These are phyloP conservation scores for Belonocnema kinseyi DNA, from an alignment of 1,140 invertebrate genomes.

Conservation along the genomic window DNA sequence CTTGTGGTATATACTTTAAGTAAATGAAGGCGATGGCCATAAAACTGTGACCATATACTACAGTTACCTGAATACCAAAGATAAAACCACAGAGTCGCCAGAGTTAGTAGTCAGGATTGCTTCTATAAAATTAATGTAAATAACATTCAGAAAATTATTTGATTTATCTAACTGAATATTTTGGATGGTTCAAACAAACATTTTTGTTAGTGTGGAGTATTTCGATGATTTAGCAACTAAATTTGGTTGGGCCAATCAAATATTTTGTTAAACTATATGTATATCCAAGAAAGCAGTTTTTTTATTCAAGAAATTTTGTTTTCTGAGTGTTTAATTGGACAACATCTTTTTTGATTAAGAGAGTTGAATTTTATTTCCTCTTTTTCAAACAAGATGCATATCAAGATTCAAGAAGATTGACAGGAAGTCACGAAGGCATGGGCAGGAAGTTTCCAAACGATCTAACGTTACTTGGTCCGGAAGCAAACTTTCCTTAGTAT, in stretches of 20 bases:
- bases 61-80: constrained; percentile 69
- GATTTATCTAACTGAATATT: too few species aligned
- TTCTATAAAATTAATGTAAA: neutral
- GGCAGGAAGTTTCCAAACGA: constrained; percentile 65
- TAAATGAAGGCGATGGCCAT: constrained; percentile 36
- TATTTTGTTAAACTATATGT: too few species aligned
- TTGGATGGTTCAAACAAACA: too few species aligned
- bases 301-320: too few species aligned
- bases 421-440: constrained; percentile 51
- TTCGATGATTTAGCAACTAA: too few species aligned
- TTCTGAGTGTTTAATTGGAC: too few species aligned
- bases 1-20: constrained; percentile 36
- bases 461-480: constrained; percentile 61
- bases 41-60: constrained; percentile 65
- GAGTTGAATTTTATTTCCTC: neutral
- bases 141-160: too few species aligned
- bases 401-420: constrained; percentile 29
- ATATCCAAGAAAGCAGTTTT: too few species aligned
- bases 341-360: too few species aligned
- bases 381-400: neutral
- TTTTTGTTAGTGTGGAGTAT: too few species aligned
- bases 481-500: constrained; percentile 48
- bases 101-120: neutral
- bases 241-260: too few species aligned
- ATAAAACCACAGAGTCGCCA: constrained; percentile 45